Evolutionary conservation across 2,888 invertebrate species (phyloP).

Genomic region (Liodrosophila aerea): DNA sequence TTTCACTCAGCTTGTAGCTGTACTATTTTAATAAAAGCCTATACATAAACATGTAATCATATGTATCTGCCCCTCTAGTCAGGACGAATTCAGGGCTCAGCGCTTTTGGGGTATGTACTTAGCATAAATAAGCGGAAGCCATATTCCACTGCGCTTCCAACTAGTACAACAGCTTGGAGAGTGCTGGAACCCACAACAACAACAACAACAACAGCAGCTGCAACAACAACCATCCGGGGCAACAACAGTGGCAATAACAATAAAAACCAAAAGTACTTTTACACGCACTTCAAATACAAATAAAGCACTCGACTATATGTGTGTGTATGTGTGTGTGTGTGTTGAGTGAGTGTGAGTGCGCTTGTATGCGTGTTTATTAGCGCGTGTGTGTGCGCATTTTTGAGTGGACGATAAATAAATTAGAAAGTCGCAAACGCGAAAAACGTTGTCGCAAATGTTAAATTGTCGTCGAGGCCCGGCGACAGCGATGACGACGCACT

Average conservation of each 20-base stretch:
- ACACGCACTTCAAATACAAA: conserved; percentile 72
- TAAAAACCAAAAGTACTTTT: conserved; percentile 58
- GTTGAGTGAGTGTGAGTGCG: conserved; percentile 8
- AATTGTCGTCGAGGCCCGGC: conserved; percentile 9
- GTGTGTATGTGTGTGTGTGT: conserved; percentile 11
- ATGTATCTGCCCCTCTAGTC: conserved; percentile 8
- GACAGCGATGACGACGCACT: conserved; percentile 51
- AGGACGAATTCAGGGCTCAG: conserved; percentile 4
- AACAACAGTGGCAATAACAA: conserved; percentile 56
- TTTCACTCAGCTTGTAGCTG: background rate
- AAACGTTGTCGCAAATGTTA: conserved; percentile 49
- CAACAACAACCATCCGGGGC: conserved; percentile 20
- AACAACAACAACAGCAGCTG: conserved; percentile 4
- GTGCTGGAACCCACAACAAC: conserved; percentile 26
- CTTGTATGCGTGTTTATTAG: conserved; percentile 47
- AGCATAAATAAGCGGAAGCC: conserved; percentile 44
- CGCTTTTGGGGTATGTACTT: conserved; percentile 26
- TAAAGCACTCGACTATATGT: conserved; percentile 30
- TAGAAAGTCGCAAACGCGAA: conserved; percentile 68
- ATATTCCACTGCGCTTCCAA: conserved; percentile 38
- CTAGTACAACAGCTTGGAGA: conserved; percentile 31
- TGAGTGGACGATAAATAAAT: conserved; percentile 71
- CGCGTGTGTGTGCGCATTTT: conserved; percentile 51
- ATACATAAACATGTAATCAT: conserved; percentile 4
- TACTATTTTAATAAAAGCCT: background rate